phyloP scores from a whole-genome alignment of 2,888 invertebrate species.

The Cactoblastis cactorum region DNA sequence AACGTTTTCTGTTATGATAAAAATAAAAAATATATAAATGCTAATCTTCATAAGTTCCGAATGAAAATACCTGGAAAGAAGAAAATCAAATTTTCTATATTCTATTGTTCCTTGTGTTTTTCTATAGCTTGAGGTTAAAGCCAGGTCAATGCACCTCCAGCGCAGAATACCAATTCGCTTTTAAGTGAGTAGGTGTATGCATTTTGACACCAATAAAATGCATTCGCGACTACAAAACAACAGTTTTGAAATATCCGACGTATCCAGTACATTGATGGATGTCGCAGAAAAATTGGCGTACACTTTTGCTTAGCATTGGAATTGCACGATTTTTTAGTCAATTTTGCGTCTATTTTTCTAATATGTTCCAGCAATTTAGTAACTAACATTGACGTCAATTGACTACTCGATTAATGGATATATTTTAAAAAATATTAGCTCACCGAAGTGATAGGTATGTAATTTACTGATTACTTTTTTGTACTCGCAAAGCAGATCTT shows the following conservation, averaged over 20 bases:
- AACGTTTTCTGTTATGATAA: too few species aligned
- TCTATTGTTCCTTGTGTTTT: conserved; percentile 7
- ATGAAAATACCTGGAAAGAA: neutral
- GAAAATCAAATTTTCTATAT: neutral
- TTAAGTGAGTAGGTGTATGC: conserved; percentile 23
- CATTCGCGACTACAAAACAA: conserved; percentile 18
- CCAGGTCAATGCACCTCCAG: conserved; percentile 39
- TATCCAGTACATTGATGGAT: conserved; percentile 1
- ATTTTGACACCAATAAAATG: conserved; percentile 31
- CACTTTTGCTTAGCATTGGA: neutral
- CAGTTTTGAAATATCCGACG: conserved; percentile 9
- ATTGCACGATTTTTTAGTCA: too few species aligned
- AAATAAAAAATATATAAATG: too few species aligned
- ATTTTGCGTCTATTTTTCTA: neutral
- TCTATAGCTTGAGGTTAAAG: conserved; percentile 20
- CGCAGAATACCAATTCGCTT: conserved; percentile 26
- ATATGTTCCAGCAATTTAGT: too few species aligned
- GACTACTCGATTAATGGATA: too few species aligned
- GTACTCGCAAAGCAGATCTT: too few species aligned
- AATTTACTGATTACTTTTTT: too few species aligned
- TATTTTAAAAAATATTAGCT: too few species aligned
- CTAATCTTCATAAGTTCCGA: too few species aligned
- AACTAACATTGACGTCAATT: too few species aligned
- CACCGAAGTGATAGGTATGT: too few species aligned
- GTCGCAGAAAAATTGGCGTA: neutral